These are phyloP conservation scores for Microtus pennsylvanicus DNA, from an alignment of 2,113 vertebrate species.

Conservation along the genomic window DNA sequence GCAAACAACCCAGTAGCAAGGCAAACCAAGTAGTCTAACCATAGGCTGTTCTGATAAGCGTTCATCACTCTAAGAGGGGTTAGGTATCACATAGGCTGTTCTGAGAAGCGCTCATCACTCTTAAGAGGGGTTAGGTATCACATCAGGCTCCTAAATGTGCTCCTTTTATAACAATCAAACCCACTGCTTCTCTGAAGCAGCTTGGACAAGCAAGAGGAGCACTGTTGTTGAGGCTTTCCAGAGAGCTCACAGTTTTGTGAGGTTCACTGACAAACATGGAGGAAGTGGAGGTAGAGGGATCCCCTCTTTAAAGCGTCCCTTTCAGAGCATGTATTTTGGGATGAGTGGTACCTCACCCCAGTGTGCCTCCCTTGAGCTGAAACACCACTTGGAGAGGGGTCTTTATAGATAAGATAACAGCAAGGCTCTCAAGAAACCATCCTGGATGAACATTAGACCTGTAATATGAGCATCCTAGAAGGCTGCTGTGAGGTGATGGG, in stretches of 20 bases:
- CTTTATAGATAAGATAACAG: neutral
- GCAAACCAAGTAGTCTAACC: no score
- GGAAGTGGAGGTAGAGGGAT: rapidly evolving
- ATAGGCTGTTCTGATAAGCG: no score
- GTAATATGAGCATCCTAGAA: neutral
- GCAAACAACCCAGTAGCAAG: neutral
- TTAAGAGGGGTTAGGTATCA: no score
- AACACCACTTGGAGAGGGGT: neutral
- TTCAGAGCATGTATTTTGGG: rapidly evolving
- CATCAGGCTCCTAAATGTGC: neutral
- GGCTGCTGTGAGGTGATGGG: neutral
- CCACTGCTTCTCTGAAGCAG: neutral
- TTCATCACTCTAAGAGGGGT: no score
- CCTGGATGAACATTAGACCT: neutral
- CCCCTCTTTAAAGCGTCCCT: neutral
- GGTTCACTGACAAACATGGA: neutral
- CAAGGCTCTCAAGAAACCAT: neutral
- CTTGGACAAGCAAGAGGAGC: neutral
- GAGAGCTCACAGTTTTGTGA: neutral
- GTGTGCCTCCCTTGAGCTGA: neutral
- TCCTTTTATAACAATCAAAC: rapidly evolving
- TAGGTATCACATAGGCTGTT: no score
- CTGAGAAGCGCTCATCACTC: no score
- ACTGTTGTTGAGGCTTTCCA: rapidly evolving
- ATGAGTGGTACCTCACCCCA: no score